Base-by-base conservation (phyloP, 2,797 vertebrate species). In the Momotus momota region DNA sequence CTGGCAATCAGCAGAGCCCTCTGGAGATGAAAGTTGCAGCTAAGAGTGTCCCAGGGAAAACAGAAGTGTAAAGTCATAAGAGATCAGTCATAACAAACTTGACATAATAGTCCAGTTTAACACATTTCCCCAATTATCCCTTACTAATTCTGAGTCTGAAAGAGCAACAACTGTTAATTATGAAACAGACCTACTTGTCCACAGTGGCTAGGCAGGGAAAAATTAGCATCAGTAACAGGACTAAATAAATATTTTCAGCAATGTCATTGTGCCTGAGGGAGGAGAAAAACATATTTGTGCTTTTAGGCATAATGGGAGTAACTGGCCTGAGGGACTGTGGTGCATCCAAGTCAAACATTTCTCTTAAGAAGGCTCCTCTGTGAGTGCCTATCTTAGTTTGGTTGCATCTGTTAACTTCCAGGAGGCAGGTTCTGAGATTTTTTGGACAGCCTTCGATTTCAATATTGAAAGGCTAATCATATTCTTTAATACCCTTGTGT, bases 71-170 rank as follows among this genome's bases (percentile, higher is more conserved):
- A 92, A 87, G 79, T 48, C 12, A 1, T 78, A 77, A 88, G 10
- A 67, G 58, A 62, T 40, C 46, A 88, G 82, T 87, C 85, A 69
- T 81, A 91, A 93, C 29, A 94, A 55, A 51, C 26, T 41, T 4
- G 1, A 58, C 41, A 64, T 54, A 88, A 73, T 38, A 77, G 62
- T 46, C 20, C 66, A 78, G 66, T 90, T 88, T 66, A 81, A 75
- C 88, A 96, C 87, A 81, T 95, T 94, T 91, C 55, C 62, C 65
- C 89, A 93, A 72, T 95, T 88, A 94, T 66, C 65, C 75, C 72
- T 90, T 71, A 27, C 71, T 86, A 91, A 33, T 95, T 89, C 65
- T 79, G 75, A 79, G 69, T 19, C 52, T 65, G 54, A 85, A 86
- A 88, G 81, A 93, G 69, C 75, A 91, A 81, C 60, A 89, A 85